Percentiles rank a stretch among this genome's conserved stretches.
Conservation (phyloP, 2,797 vertebrate genomes). For the Urophycis tenuis region DNA sequence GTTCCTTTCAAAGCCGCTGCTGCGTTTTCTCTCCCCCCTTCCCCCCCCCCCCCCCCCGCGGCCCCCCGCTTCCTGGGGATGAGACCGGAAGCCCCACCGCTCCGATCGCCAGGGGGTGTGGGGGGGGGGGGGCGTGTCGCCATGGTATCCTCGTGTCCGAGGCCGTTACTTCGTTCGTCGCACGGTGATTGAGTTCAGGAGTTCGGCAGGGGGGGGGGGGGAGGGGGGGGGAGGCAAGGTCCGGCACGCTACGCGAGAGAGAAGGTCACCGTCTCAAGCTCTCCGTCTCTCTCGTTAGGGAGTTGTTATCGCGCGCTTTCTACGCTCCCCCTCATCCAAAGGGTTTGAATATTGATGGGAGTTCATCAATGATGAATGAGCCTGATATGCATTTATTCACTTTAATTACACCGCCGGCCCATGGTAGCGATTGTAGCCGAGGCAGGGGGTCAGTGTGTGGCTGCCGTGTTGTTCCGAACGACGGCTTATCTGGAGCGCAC, state of each 20-base stretch:
- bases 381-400: neutral
- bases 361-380: neutral
- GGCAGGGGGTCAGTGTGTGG: neutral
- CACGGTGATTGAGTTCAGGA: no score
- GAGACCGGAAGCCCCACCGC: slow-evolving; percentile 8
- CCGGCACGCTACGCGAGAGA: neutral
- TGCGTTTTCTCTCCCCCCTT: slow-evolving; percentile 11
- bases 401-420: neutral
- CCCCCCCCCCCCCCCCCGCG: no score
- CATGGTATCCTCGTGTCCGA: no score
- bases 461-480: neutral
- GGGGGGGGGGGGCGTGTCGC: no score
- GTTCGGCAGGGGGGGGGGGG: no score
- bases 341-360: neutral
- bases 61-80: slow-evolving; percentile 18
- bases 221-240: neutral
- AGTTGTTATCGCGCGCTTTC: neutral
- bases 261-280: neutral
- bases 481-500: neutral
- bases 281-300: neutral
- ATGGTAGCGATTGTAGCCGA: neutral
- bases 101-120: no score
- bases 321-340: neutral
- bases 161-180: no score
- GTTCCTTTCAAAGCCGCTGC: neutral